phyloP scores from a whole-genome alignment of 2,797 vertebrate species.

The Dipus sagitta region DNA sequence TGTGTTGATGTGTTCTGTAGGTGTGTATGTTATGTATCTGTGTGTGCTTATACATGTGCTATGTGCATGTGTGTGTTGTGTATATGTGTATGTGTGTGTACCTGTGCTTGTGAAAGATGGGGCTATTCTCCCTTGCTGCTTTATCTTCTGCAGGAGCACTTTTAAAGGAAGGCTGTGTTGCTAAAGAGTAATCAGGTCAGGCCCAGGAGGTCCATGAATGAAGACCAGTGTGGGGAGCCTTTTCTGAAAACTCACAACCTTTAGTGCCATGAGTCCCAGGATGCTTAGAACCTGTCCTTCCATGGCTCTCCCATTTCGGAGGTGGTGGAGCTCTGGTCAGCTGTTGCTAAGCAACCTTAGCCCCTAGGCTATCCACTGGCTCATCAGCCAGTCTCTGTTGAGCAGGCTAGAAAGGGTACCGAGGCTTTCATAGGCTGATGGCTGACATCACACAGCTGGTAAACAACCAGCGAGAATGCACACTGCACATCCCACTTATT shows the following conservation, averaged over 20 bases:
- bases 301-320: accelerated
- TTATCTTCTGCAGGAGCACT: no score
- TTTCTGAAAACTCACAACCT: neutral
- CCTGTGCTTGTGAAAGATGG: no score
- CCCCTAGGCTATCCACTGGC: neutral
- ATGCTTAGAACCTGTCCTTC: neutral
- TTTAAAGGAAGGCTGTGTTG: neutral
- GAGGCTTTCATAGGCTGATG: neutral
- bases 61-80: no score
- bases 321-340: neutral
- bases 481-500: no score
- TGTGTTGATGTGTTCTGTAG: neutral
- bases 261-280: no score
- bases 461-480: accelerated
- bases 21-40: neutral
- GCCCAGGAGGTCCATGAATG: no score
- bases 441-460: neutral
- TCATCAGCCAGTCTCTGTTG: accelerated
- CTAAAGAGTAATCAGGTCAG: neutral
- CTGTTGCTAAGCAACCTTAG: no score
- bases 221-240: neutral
- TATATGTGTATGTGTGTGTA: neutral
- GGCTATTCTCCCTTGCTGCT: accelerated
- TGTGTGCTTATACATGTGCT: no score
- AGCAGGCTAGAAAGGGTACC: accelerated